These are phyloP conservation scores for Phymorhynchus buccinoides DNA, from an alignment of 1,140 invertebrate genomes.

Conservation along the genomic window DNA sequence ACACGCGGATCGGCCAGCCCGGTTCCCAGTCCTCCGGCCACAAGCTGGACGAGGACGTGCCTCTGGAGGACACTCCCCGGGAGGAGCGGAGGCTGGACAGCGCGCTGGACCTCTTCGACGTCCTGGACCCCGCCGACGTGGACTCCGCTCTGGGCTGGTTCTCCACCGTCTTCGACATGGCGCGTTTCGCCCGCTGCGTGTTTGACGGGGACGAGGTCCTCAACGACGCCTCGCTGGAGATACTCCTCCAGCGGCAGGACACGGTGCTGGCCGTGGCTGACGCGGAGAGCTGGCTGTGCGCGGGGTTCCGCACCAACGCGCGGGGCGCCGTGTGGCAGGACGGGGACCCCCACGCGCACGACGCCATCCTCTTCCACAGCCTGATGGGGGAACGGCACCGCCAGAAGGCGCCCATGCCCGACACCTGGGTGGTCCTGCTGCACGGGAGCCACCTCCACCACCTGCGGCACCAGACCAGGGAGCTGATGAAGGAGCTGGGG, in stretches of 20 bases:
- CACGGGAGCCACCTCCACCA: slow-evolving; percentile 49
- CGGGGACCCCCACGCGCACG: slow-evolving; percentile 58
- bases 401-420: slow-evolving; percentile 13
- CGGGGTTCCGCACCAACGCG: slow-evolving; percentile 58
- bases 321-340: slow-evolving; percentile 62
- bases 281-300: slow-evolving; percentile 53
- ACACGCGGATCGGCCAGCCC: slow-evolving; percentile 57
- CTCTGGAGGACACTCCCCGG: background rate
- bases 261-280: slow-evolving; percentile 43
- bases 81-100: background rate
- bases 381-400: slow-evolving; percentile 34
- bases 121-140: slow-evolving; percentile 52
- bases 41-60: slow-evolving; percentile 39
- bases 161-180: slow-evolving; percentile 65
- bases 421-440: slow-evolving; percentile 60
- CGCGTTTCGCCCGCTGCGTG: slow-evolving; percentile 57
- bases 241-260: slow-evolving; percentile 48
- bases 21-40: background rate
- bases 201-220: slow-evolving; percentile 53
- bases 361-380: slow-evolving; percentile 62
- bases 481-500: slow-evolving; percentile 55
- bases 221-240: slow-evolving; percentile 48
- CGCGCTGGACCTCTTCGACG: slow-evolving; percentile 46
- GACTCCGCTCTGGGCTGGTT: slow-evolving; percentile 67
- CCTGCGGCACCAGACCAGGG: slow-evolving; percentile 51